Evolutionary conservation across 2,113 vertebrate species (phyloP).

Genomic region (Psittacara wagleri): DNA sequence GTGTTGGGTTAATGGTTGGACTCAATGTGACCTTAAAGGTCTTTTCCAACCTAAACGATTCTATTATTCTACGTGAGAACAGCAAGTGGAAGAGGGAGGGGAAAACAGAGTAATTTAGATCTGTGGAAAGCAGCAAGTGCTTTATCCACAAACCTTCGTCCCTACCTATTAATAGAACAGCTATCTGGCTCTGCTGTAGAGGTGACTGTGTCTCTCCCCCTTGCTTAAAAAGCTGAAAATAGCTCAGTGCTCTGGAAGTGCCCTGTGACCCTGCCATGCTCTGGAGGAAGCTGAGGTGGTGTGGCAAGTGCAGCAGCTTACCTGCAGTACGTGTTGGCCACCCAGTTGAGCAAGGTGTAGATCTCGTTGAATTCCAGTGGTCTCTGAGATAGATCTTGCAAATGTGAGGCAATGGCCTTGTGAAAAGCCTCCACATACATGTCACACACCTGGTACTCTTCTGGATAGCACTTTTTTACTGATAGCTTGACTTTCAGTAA

Average conservation of each 20-base stretch:
- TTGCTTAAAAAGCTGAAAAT: neutral
- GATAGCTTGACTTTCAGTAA: slow-evolving; percentile 68
- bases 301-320: slow-evolving; percentile 7
- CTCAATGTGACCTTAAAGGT: neutral
- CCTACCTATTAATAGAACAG: neutral
- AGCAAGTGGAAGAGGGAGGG: neutral
- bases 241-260: neutral
- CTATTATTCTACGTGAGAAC: neutral
- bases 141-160: neutral
- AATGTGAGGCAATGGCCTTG: slow-evolving; percentile 61
- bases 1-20: neutral
- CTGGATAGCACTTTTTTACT: slow-evolving; percentile 68
- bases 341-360: slow-evolving; percentile 72
- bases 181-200: neutral
- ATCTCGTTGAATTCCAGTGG: slow-evolving; percentile 17
- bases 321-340: slow-evolving; percentile 74
- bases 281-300: neutral
- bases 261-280: neutral
- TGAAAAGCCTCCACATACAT: slow-evolving; percentile 72
- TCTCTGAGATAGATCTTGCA: slow-evolving; percentile 55
- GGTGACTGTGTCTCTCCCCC: neutral
- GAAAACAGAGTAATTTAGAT: neutral
- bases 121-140: neutral
- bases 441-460: slow-evolving; percentile 68
- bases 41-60: neutral